Percentiles rank a stretch among this genome's conserved stretches.
phyloP scores from a whole-genome alignment of 2,797 vertebrate species.

The Platyrinchus mystaceus region DNA sequence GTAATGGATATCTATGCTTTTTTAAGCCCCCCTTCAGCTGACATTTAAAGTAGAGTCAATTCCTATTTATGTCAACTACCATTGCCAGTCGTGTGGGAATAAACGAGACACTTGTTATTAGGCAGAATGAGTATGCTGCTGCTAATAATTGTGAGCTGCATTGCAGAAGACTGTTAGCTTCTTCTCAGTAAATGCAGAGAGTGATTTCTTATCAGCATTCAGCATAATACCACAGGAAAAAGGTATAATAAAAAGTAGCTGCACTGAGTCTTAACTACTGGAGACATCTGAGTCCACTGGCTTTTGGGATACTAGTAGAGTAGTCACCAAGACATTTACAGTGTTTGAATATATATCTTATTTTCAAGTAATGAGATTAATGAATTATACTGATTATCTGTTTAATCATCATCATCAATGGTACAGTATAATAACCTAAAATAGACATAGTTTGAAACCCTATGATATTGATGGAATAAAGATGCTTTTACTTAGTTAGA shows the following conservation, averaged over 20 bases:
- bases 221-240: not conserved
- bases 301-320: not conserved
- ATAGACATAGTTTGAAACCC: not conserved
- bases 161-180: not conserved
- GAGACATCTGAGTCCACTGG: not conserved
- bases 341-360: not conserved
- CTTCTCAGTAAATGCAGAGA: not conserved
- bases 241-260: not conserved
- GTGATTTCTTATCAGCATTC: not conserved
- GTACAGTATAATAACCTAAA: not conserved
- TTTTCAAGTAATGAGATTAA: not conserved
- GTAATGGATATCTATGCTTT: not conserved
- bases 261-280: not conserved
- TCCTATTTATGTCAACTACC: slow-evolving; percentile 46
- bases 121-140: not conserved
- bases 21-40: not conserved
- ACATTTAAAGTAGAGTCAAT: slow-evolving; percentile 53
- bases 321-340: not conserved
- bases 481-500: not conserved
- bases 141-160: not conserved
- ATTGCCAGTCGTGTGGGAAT: not conserved
- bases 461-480: not conserved
- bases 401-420: not conserved
- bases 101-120: slow-evolving; percentile 41
- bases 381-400: not conserved